Base-by-base conservation (phyloP, 2,113 vertebrate genomes). In the Ameiurus melas region DNA sequence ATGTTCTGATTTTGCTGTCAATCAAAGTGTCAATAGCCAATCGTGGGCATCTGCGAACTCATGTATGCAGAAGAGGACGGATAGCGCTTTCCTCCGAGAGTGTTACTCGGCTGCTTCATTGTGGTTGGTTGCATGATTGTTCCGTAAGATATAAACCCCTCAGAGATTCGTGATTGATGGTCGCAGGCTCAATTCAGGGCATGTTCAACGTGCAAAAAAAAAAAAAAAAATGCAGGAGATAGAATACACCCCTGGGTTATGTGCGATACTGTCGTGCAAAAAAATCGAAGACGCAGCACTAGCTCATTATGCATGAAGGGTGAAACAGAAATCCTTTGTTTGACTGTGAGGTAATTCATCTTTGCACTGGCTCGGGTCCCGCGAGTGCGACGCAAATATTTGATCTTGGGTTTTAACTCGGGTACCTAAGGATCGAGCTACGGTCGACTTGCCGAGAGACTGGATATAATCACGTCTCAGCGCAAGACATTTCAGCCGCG, bases 301-400 rank as follows among this genome's bases (percentile, higher is more conserved):
- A n/a, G 27, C 77, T 80, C 17, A 80, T 80, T 80, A n/a, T 10
- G 53, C 71, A 60, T 77, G 33, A 79, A 43, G 85, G 57, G 60
- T 64, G 33, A 30, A 64, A 62, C 55, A 30, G 25, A 73, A 86
- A 14, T 77, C 25, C 36, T 64, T 36, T 55, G 43, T 86, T 66
- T 57, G 66, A 68, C 83, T 33, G 83, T 53, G 53, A 60, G n/a
- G 55, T 82, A 82, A 82, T 60, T 39, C 55, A 36, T 55, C 84
- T 55, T 73, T 14, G 83, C 43, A 30, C n/a, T 39, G 22, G 60
- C 57, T 39, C 77, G 39, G 17, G 39, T 85, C n/a, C 30, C 68
- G 4, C 19, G 14, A 36, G 86, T 79, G 43, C 20, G 47, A 77
- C 66, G 87, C 82, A 88, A 84, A 84, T 66, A 88, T 88, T 88